A percentile compares a stretch with the other conserved stretches of the same genome.
Conservation (phyloP, 2,797 vertebrate species). For the Acipenser oxyrinchus region DNA sequence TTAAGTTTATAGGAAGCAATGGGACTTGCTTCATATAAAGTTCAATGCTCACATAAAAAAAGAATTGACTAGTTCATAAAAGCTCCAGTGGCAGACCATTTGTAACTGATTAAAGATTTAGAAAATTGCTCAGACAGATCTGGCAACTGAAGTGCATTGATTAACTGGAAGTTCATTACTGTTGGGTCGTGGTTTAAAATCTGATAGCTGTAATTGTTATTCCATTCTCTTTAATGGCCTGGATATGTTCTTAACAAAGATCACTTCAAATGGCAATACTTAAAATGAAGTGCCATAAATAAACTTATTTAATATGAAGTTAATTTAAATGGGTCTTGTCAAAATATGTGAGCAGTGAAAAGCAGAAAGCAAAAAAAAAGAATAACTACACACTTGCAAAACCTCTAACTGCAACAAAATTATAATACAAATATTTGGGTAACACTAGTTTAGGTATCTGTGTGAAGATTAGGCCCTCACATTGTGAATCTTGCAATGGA, state of each 20-base stretch:
- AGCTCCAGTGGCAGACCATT: not conserved
- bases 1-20: too few species aligned
- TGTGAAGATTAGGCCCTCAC: too few species aligned
- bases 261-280: conserved; percentile 19
- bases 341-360: too few species aligned
- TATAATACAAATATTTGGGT: too few species aligned
- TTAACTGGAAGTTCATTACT: conserved; percentile 7
- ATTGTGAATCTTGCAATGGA: too few species aligned
- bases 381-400: too few species aligned
- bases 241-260: conserved; percentile 23
- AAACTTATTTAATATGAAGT: too few species aligned
- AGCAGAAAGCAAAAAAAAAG: too few species aligned
- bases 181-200: conserved; percentile 14
- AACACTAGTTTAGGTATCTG: too few species aligned
- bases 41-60: conserved; percentile 26
- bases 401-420: too few species aligned
- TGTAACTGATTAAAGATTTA: not conserved
- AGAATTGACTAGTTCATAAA: conserved; percentile 15
- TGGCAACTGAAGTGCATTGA: not conserved
- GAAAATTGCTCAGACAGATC: not conserved
- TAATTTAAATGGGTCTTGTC: too few species aligned
- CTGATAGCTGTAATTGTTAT: conserved; percentile 17
- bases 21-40: not conserved
- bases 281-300: too few species aligned
- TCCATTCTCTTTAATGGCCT: conserved; percentile 2